phyloP scores from a whole-genome alignment of 2,797 vertebrate genomes.

The Melanotaenia boesemani region DNA sequence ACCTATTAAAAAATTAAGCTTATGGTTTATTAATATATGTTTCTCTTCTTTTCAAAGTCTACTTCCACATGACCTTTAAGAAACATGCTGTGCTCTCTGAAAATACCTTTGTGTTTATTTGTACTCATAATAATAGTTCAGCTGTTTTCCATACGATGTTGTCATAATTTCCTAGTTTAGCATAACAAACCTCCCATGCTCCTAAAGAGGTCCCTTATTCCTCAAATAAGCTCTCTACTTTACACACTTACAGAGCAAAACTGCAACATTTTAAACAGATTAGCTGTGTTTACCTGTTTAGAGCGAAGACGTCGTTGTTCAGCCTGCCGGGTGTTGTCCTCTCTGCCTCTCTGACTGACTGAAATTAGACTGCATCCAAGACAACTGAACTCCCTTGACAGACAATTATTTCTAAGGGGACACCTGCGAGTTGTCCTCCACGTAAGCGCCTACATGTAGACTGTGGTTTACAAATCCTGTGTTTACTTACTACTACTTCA shows the following conservation, averaged over 20 bases:
- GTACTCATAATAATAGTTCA: not conserved
- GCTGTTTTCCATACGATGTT: not conserved
- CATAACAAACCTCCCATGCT: not conserved
- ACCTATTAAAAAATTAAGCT: not conserved
- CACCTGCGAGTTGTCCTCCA: constrained; percentile 23
- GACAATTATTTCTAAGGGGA: constrained; percentile 43
- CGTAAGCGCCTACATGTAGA: not conserved
- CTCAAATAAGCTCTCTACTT: not conserved
- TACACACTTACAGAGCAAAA: constrained; percentile 10
- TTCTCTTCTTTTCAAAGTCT: not conserved
- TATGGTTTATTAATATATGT: not conserved
- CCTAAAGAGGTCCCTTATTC: not conserved
- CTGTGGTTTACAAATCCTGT: not conserved
- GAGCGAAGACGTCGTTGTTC: constrained; percentile 19
- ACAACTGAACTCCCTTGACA: constrained; percentile 71
- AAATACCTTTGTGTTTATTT: not conserved
- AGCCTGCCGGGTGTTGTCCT: constrained; percentile 55
- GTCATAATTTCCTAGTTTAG: not conserved
- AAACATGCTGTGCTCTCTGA: not conserved
- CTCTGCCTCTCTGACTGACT: constrained; percentile 46
- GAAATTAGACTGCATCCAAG: constrained; percentile 70
- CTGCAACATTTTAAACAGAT: not conserved
- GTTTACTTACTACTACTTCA: not conserved
- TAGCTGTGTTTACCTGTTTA: constrained; percentile 51
- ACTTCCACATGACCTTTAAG: not conserved